A percentile compares a stretch with the other conserved stretches of the same genome.
These are phyloP conservation scores for Euura saliciscinereae DNA, from an alignment of 1,140 invertebrate species.

Conservation along the genomic window DNA sequence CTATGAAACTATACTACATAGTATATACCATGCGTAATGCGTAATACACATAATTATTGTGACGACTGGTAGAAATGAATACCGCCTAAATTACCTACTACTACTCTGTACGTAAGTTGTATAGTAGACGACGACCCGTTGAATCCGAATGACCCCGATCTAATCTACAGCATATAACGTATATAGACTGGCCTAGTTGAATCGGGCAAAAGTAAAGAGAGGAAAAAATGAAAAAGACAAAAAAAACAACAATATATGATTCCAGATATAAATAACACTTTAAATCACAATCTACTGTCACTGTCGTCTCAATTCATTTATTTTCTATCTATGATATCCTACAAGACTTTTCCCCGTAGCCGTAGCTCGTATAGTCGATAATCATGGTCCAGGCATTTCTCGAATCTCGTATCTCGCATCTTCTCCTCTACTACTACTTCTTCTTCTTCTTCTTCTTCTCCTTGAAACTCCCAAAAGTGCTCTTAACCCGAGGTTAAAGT, in stretches of 20 bases:
- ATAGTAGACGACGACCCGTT: too few species aligned
- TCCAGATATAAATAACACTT: neutral
- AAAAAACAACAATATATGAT: neutral
- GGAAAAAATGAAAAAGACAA: neutral
- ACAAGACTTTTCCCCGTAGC: neutral
- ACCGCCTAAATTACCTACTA: too few species aligned
- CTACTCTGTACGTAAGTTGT: too few species aligned
- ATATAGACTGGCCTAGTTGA: conserved; percentile 8
- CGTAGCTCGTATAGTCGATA: too few species aligned
- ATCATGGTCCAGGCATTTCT: too few species aligned
- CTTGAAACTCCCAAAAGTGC: neutral
- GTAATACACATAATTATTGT: neutral
- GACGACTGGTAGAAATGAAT: neutral
- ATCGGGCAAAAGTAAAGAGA: conserved; percentile 9
- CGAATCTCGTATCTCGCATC: too few species aligned
- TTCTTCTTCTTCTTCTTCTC: neutral
- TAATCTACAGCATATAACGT: too few species aligned
- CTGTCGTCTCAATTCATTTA: neutral
- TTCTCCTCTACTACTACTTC: neutral
- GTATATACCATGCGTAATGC: neutral
- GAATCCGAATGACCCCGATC: too few species aligned
- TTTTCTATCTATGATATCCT: neutral
- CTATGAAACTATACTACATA: neutral
- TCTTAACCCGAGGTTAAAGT: neutral
- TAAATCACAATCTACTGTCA: neutral